Base-by-base conservation (phyloP, 2,888 invertebrate genomes). In the Ormia ochracea region DNA sequence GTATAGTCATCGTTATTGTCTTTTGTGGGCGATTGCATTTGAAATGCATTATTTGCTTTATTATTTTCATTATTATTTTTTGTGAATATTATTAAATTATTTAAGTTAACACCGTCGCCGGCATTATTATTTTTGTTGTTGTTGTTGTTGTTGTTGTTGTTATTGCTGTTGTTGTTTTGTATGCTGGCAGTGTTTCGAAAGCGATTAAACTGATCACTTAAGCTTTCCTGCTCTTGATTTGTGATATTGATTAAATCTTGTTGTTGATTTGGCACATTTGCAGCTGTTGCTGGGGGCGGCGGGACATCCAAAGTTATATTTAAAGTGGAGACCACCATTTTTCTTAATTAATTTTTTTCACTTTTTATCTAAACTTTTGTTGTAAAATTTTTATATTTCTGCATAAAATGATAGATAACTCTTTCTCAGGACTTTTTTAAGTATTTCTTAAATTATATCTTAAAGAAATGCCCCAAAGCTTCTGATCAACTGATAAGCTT, bases 301-400 rank as follows among this genome's bases (percentile, higher is more conserved):
- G 65, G 45, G 83, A 23, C 63, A 43, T 85, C 87, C 79, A 87
- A 82, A 43, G 85, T 87, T 81, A 87, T 86, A 74, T 85, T 86
- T 78, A 88, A 79, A 54, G 86, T 88, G 74, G 89, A 86, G 68
- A 89, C 84, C 63, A 89, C 88, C 89, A 89, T 89, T 82, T 81
- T 81, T 38, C n/a, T n/a, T n/a, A n/a, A 52, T 19, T 10, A 10
- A 1, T 72, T 52, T 9, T 56, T 50, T 41, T 10, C 23, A 43
- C 26, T 72, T 48, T 48, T 4, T 23, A 21, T 31, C 21, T 38
- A 43, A 26, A 31, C 10, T 33, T 23, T 74, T 52, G 31, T 63
- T 54, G 33, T 45, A 14, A 56, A 41, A 43, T 10, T n/a, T n/a
- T n/a, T n/a, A n/a, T n/a, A n/a, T n/a, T n/a, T n/a, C n/a, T n/a